phyloP scores from a whole-genome alignment of 2,113 vertebrate species.

The Chlorodrepanis virens region DNA sequence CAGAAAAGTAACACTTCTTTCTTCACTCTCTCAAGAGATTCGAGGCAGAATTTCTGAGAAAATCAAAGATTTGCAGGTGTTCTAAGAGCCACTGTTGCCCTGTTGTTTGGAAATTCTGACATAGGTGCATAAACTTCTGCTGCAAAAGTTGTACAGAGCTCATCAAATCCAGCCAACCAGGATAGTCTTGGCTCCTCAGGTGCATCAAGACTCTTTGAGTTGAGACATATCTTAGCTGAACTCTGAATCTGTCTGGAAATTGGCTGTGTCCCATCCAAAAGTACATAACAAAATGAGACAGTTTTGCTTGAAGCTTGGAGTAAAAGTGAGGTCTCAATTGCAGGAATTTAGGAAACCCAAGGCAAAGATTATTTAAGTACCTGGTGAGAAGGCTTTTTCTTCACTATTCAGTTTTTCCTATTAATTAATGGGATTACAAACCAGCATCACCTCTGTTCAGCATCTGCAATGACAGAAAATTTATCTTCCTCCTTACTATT shows the following conservation, averaged over 20 bases:
- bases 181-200: neutral
- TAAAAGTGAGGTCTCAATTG: neutral
- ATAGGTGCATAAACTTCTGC: neutral
- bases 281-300: neutral
- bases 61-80: neutral
- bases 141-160: neutral
- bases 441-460: neutral
- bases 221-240: neutral
- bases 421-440: neutral
- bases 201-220: neutral
- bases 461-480: neutral
- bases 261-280: neutral
- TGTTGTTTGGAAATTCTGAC: neutral
- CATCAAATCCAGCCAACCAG: fast-evolving
- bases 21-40: neutral
- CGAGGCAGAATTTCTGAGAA: neutral
- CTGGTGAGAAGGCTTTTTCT: neutral
- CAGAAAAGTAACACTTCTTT: neutral
- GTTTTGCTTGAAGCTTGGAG: neutral
- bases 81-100: neutral
- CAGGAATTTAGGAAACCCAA: neutral
- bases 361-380: neutral
- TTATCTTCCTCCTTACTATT: neutral
- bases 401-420: neutral
- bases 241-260: neutral